phyloP scores from a whole-genome alignment of 2,113 vertebrate genomes.

The Erythrocercus mccallii region DNA sequence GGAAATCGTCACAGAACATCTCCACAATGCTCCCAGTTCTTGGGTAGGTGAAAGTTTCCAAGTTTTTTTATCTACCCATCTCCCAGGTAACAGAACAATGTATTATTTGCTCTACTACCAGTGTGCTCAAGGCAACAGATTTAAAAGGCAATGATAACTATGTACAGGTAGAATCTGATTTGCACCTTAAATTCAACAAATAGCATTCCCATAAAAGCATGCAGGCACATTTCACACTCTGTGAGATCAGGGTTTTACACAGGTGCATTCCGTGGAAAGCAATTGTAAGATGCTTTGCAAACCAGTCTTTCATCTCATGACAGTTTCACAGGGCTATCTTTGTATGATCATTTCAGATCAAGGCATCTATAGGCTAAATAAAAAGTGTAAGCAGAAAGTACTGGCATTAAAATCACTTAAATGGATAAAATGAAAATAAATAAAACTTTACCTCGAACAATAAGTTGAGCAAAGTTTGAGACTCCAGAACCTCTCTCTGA shows the following conservation, averaged over 20 bases:
- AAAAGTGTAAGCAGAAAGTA: background rate
- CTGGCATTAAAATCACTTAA: background rate
- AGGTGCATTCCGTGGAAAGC: background rate
- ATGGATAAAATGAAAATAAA: background rate
- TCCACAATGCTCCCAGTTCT: background rate
- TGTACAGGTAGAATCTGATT: background rate
- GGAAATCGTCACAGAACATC: background rate
- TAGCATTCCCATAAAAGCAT: background rate
- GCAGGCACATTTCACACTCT: background rate
- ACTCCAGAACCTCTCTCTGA: slow-evolving; percentile 95
- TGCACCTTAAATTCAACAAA: background rate
- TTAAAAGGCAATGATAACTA: background rate
- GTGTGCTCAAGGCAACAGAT: background rate
- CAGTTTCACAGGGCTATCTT: background rate
- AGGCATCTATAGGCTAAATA: background rate
- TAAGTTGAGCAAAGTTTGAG: slow-evolving; percentile 95
- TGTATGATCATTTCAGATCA: background rate
- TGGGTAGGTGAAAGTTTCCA: background rate
- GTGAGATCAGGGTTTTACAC: background rate
- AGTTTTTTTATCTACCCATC: background rate
- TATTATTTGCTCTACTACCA: background rate
- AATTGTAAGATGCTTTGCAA: background rate
- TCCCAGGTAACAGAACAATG: background rate
- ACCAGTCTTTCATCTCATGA: background rate
- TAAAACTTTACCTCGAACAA: slow-evolving; percentile 88